Conservation (phyloP, 2,113 vertebrate genomes). For the Prolemur simus region DNA sequence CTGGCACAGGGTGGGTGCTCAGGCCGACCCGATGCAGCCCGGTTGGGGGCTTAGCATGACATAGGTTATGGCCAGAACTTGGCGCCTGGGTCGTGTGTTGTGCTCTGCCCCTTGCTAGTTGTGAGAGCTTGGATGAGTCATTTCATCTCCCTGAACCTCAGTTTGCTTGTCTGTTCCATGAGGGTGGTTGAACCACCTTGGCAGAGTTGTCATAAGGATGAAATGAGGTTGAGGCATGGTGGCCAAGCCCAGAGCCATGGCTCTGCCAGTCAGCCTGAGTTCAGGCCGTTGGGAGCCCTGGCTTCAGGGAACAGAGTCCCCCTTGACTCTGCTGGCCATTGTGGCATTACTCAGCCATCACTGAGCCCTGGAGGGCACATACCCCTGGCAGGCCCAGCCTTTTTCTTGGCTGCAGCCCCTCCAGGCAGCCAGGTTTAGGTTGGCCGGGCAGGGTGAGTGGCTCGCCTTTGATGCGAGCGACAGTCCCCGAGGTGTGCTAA, state of each 20-base stretch:
- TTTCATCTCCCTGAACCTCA: neutral
- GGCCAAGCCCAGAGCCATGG: conserved; percentile 25
- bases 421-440: conserved; percentile 78
- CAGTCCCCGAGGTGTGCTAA: conserved; percentile 73
- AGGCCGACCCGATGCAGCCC: neutral
- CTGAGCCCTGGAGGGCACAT: conserved; percentile 74
- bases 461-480: conserved; percentile 76
- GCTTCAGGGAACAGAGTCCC: conserved; percentile 79
- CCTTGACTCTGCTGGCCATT: conserved; percentile 75
- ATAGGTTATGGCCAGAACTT: neutral
- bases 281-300: neutral
- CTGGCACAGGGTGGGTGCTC: neutral
- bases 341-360: conserved; percentile 78
- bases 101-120: neutral
- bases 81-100: fast-evolving
- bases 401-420: conserved; percentile 77
- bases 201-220: neutral
- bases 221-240: neutral
- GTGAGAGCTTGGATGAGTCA: neutral
- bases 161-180: neutral
- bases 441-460: conserved; percentile 58
- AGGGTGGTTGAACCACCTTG: neutral
- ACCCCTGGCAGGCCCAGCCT: conserved; percentile 73
- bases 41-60: neutral
- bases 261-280: neutral